Percentiles rank a stretch among this genome's conserved stretches.
Conservation (phyloP, 2,888 invertebrate genomes). For the Eurytoma californica region DNA sequence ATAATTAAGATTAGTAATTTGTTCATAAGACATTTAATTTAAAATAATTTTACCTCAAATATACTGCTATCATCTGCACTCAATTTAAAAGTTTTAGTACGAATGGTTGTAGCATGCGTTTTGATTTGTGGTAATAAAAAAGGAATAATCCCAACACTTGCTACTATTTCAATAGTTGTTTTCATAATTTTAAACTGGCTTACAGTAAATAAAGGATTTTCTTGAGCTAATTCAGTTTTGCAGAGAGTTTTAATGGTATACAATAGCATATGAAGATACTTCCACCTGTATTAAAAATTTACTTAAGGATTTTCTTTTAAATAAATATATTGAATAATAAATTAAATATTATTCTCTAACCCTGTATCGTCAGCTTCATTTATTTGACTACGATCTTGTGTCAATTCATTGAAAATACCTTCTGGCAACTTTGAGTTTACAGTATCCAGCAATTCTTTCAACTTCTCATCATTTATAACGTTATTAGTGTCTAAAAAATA, state of each 20-base stretch:
- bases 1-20: neutral
- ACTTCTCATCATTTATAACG: slow-evolving; percentile 60
- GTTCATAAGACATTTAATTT: too few relatives aligned
- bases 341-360: slow-evolving; percentile 32
- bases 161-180: slow-evolving; percentile 79
- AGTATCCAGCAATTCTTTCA: slow-evolving; percentile 63
- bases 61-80: slow-evolving; percentile 71
- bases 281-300: slow-evolving; percentile 59
- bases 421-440: slow-evolving; percentile 74
- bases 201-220: slow-evolving; percentile 78
- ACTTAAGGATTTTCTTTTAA: slow-evolving; percentile 4
- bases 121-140: slow-evolving; percentile 83
- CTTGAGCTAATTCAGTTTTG: slow-evolving; percentile 52
- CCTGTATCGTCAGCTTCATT: slow-evolving; percentile 32
- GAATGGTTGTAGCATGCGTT: slow-evolving; percentile 76
- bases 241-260: slow-evolving; percentile 60
- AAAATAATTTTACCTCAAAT: slow-evolving; percentile 73
- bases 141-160: slow-evolving; percentile 81
- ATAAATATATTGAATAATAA: neutral
- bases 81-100: slow-evolving; percentile 71
- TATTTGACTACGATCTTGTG: slow-evolving; percentile 71
- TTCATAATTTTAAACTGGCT: slow-evolving; percentile 81
- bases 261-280: slow-evolving; percentile 62
- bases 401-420: slow-evolving; percentile 70
- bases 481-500: slow-evolving; percentile 62